A percentile compares a stretch with the other conserved stretches of the same genome.
Conservation (phyloP, 2,113 vertebrate genomes). For the Uria lomvia region DNA sequence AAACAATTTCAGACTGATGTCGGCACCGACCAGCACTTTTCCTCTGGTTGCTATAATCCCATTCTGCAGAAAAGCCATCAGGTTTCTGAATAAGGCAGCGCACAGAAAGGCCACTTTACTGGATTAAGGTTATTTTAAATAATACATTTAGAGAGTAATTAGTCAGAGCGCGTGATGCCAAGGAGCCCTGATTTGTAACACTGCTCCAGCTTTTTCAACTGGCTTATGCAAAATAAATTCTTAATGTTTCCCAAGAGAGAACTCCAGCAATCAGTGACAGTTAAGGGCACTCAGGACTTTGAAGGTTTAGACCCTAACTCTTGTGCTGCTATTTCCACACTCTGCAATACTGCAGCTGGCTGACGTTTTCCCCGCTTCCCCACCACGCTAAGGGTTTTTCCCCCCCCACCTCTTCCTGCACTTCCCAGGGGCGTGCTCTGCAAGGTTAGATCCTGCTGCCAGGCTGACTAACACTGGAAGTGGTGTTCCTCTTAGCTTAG, state of each 20-base stretch:
- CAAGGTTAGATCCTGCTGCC: background rate
- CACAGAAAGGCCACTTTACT: background rate
- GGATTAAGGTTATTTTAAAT: constrained; percentile 43
- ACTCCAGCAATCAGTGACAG: constrained; percentile 31
- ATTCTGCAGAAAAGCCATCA: background rate
- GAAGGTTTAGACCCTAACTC: background rate
- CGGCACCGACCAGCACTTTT: background rate
- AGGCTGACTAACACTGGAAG: background rate
- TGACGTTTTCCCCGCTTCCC: background rate
- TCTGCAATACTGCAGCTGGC: background rate
- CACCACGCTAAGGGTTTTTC: background rate
- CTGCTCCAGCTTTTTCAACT: background rate
- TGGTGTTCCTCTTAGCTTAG: background rate
- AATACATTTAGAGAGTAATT: constrained; percentile 56
- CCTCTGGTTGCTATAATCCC: background rate
- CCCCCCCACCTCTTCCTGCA: background rate
- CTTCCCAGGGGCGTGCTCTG: background rate
- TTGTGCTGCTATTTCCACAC: background rate
- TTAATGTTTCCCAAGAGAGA: constrained; percentile 26
- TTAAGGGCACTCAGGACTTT: constrained; percentile 21
- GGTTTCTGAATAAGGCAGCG: background rate
- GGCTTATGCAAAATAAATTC: constrained; percentile 2
- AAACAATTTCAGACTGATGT: background rate
- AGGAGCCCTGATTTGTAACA: background rate
- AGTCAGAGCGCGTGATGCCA: background rate